A percentile compares a stretch with the other conserved stretches of the same genome.
Evolutionary conservation across 1,140 invertebrate genomes (phyloP).

Genomic region (Pectinophora gossypiella): DNA sequence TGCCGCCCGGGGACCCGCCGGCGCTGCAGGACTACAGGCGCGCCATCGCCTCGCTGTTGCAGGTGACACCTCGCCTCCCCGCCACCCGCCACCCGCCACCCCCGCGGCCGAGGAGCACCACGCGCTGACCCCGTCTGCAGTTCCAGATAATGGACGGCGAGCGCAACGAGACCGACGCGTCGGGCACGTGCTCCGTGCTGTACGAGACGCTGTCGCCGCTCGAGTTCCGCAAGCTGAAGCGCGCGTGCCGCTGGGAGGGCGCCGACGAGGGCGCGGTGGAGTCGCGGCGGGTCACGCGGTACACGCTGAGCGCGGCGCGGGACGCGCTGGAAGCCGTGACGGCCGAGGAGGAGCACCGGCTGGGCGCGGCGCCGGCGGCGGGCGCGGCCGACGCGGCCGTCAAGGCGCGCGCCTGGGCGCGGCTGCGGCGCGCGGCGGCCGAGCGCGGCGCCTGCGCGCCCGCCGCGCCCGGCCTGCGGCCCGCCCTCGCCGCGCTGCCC

Average conservation of each 20-base stretch:
- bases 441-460: slow-evolving; percentile 1
- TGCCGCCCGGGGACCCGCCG: slow-evolving; percentile 31
- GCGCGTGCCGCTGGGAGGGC: background rate
- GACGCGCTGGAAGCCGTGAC: slow-evolving; percentile 25
- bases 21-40: slow-evolving; percentile 52
- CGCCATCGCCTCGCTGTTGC: slow-evolving; percentile 50
- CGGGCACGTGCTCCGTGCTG: slow-evolving; percentile 34
- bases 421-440: slow-evolving; percentile 5
- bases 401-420: slow-evolving; percentile 20
- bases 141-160: slow-evolving; percentile 42
- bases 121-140: slow-evolving; percentile 25
- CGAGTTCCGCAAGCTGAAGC: slow-evolving; percentile 32
- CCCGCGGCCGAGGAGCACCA: no score
- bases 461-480: slow-evolving; percentile 1
- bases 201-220: slow-evolving; percentile 38
- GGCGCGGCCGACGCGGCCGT: background rate
- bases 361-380: slow-evolving; percentile 11
- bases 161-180: slow-evolving; percentile 47
- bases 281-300: slow-evolving; percentile 31
- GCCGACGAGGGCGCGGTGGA: background rate
- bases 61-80: slow-evolving; percentile 29
- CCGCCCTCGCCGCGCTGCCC: background rate
- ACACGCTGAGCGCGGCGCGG: slow-evolving; percentile 20
- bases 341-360: slow-evolving; percentile 31
- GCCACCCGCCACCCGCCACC: background rate